Conservation (phyloP, 2,113 vertebrate species). For the Pseudorasbora parva region DNA sequence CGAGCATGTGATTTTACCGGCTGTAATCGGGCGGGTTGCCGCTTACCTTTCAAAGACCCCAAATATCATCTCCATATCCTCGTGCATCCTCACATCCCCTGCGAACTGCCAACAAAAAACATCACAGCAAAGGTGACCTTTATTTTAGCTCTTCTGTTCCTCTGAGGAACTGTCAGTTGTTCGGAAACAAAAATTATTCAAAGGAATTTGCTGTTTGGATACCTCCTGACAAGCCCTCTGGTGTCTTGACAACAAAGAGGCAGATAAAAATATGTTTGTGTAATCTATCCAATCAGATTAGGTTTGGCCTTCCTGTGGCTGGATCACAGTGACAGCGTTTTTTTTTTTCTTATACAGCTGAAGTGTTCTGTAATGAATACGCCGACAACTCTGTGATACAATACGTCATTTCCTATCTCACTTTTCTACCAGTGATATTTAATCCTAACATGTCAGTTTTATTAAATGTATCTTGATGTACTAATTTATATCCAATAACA, state of each 20-base stretch:
- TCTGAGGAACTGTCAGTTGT: constrained; percentile 52
- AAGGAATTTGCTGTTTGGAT: constrained; percentile 49
- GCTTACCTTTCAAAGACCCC: background rate
- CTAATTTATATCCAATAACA: constrained; percentile 55
- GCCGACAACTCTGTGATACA: constrained; percentile 53
- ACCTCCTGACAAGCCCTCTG: constrained; percentile 51
- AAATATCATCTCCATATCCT: background rate
- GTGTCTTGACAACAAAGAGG: constrained; percentile 59
- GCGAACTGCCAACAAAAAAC: background rate
- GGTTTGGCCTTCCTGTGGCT: constrained; percentile 54
- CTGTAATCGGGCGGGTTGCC: constrained; percentile 24
- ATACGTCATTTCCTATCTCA: constrained; percentile 56
- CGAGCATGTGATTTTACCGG: constrained; percentile 15
- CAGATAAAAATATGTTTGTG: constrained; percentile 64
- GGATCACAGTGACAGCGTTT: constrained; percentile 32
- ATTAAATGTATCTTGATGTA: constrained; percentile 49
- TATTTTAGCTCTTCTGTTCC: constrained; percentile 47
- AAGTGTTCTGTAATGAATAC: constrained; percentile 61
- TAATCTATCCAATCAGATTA: constrained; percentile 70
- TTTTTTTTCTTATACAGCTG: constrained; percentile 47
- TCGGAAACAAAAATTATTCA: constrained; percentile 59
- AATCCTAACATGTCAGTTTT: constrained; percentile 52
- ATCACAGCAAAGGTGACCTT: constrained; percentile 62
- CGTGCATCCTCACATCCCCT: background rate
- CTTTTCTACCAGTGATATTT: constrained; percentile 57